These are phyloP conservation scores for Aramus guarauna DNA, from an alignment of 2,113 vertebrate species.

Conservation along the genomic window DNA sequence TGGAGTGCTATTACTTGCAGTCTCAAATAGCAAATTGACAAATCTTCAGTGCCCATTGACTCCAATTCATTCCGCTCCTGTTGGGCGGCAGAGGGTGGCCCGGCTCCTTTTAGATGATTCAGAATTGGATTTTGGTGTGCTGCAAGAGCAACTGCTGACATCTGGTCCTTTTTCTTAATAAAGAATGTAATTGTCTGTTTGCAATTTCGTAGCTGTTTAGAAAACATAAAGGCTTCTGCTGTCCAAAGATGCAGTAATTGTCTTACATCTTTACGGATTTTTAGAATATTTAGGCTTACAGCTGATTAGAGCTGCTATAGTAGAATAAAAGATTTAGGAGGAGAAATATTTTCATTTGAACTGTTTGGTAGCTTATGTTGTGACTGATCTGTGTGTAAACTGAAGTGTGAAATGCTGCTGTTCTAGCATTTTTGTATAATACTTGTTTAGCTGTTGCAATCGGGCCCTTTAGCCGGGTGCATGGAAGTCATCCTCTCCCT, in stretches of 20 bases:
- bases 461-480: no score
- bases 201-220: not conserved
- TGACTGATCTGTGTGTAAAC: not conserved
- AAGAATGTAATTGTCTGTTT: not conserved
- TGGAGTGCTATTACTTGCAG: not conserved
- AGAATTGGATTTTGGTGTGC: not conserved
- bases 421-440: not conserved
- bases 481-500: not conserved
- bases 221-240: not conserved
- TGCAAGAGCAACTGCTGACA: not conserved
- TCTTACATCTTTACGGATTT: not conserved
- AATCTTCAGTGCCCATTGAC: not conserved
- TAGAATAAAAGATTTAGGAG: not conserved
- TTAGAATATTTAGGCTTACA: not conserved
- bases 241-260: not conserved
- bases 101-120: not conserved
- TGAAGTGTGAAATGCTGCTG: not conserved
- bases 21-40: not conserved
- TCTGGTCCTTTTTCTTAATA: not conserved
- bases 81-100: not conserved
- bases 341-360: not conserved
- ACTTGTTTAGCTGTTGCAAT: not conserved
- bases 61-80: not conserved
- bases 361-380: not conserved
- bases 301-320: not conserved